Base-by-base conservation (phyloP, 2,797 vertebrate genomes). In the Morus bassanus region DNA sequence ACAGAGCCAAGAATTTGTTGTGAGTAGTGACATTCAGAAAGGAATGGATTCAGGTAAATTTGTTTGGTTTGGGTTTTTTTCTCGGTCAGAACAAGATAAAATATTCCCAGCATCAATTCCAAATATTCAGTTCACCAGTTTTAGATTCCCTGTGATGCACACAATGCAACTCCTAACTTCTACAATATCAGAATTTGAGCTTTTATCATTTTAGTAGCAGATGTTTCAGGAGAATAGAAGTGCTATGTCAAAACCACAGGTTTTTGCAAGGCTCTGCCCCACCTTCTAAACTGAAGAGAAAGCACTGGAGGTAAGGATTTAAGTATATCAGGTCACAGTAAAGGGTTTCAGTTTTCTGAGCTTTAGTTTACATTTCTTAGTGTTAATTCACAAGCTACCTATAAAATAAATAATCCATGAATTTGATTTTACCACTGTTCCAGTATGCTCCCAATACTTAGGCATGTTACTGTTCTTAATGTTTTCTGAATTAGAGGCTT, bases 61-160 rank as follows among this genome's bases (percentile, higher is more conserved):
- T 5, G 5, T 39, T 48, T 19, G 3, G 3, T n/a, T 53, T 27
- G 2, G 0, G 12, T 25, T 14, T 48, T 48, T 45, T 28, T 46
- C 39, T 65, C 17, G 70, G 3, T 30, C 16, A 18, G 5, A 5
- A 54, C 27, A 74, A 63, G 6, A 9, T 17, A 69, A 45, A 73
- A 65, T 65, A 25, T 17, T 56, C 6, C 3, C 22, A 48, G 1
- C 2, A 56, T 48, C 18, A 24, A 9, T 64, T 67, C 10, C 11
- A 75, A 53, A 41, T 30, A 35, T 39, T 60, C 22, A 33, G 4
- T 14, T 54, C 14, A 51, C 18, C n/a, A 10, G 4, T 73, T 53
- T 65, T 30, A 9, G 5, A 25, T 53, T 86, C 18, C 13, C 4
- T 46, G 28, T 79, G 39, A 30, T 10, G 35, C 23, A 48, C 9